Evolutionary conservation across 1,140 invertebrate genomes (phyloP), one percentile per base, ranked within the genome.

Genomic region (Brachionus asplanchnoidis): DNA sequence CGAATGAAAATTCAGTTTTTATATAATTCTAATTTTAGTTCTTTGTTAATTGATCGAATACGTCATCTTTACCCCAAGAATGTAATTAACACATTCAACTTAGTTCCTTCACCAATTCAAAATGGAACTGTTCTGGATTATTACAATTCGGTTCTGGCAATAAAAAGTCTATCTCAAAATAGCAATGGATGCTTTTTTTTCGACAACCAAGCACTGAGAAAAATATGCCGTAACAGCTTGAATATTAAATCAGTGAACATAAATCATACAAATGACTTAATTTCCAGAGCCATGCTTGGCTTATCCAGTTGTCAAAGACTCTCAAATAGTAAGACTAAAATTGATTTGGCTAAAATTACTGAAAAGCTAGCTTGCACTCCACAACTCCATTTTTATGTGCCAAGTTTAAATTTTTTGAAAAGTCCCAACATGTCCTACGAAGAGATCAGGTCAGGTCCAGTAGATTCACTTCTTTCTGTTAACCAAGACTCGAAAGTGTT

Each of bases 81-180:
- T 32, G 26, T 68, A 11, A 68, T 68, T 32, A 68, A n/a, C 26
- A 68, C 66, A 36, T 36, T 32, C 32, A 68, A 28, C 32, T 26
- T 68, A 4, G 32, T 68, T 68, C 66, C 66, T 32, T 68, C 66
- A 40, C 32, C 28, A 14, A 8, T 68, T 68, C 66, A 68, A 68
- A 68, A 68, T 68, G 66, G 66, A 68, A 32, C 66, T 40, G 66
- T 68, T n/a, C 14, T 68, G 26, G 66, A 68, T 28, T 68, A 68
- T 40, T 68, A 68, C 66, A 68, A 68, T 17, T 32, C 66, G 4
- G n/a, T 23, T 32, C n/a, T 68, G 32, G 9, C 66, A 11, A 32
- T 68, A 0, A 32, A 28, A 32, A 68, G 66, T 32, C 28, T 68
- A 23, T 14, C n/a, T 14, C 9, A 68, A 14, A 32, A 68, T 40